Base-by-base conservation (phyloP, 2,888 invertebrate species). In the Tipula vernalis region DNA sequence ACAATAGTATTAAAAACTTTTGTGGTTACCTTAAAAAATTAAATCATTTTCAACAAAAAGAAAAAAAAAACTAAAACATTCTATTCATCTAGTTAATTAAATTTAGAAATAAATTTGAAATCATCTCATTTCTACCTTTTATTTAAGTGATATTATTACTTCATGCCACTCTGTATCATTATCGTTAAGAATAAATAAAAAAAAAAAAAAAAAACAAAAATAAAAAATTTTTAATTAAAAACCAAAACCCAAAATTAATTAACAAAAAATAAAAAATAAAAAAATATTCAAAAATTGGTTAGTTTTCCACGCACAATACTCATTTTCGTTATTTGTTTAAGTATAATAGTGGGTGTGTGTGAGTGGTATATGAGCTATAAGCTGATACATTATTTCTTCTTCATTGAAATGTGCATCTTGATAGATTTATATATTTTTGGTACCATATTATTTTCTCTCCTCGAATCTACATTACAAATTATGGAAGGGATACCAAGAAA, bases 151-250 rank as follows among this genome's bases (percentile, higher is more conserved):
- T 39, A 71, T 71, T 71, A 10, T 51, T 71, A 71, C 28, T 71
- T 71, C 71, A 71, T 71, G 71, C 71, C 71, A 71, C 71, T 71
- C 71, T 71, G 71, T 71, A 71, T 71, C 71, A 71, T 71, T 71
- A 71, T 71, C 71, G 71, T 71, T 71, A 28, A 71, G 10, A 71
- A 71, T 3, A 28, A 71, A 71, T 10, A 4, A n/a, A 51, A 51
- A 71, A 71, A 71, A 71, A 10, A 71, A 28, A 5, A 6, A 6
- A 28, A 71, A 71, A 28, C 5, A 39, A 6, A 39, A 28, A 28
- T 5, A 18, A 57, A 57, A 57, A 28, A 71, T 28, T 28, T 71
- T 28, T 15, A 71, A 71, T 10, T 2, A 28, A 71, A 71, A 71
- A 71, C 71, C 71, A 71, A 71, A 71, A 71, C 6, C 28, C 18